phyloP scores from a whole-genome alignment of 2,888 invertebrate species.

The Diabrotica balteata region DNA sequence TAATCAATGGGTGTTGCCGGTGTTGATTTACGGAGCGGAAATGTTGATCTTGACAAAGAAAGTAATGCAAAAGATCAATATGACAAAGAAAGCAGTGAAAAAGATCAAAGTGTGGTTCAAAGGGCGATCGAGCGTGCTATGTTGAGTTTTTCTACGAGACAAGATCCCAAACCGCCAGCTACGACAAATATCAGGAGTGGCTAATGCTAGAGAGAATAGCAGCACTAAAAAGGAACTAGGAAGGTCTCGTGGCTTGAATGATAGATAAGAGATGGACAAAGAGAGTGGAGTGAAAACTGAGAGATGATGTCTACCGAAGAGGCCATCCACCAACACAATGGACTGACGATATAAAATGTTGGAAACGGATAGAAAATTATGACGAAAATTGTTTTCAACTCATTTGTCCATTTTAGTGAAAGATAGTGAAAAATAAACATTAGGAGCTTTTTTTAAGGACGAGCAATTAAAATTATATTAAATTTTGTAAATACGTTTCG shows the following conservation, averaged over 20 bases:
- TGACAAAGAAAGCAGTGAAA: neutral
- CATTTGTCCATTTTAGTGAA: too few species aligned
- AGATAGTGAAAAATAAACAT: too few species aligned
- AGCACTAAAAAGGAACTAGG: neutral
- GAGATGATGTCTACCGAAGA: neutral
- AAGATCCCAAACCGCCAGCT: neutral
- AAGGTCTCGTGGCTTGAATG: neutral
- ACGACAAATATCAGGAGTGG: too few species aligned
- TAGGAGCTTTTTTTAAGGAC: too few species aligned
- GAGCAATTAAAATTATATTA: too few species aligned
- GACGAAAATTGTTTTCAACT: too few species aligned
- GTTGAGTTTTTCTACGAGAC: neutral
- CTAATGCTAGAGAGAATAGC: neutral
- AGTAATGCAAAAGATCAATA: neutral
- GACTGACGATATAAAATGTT: neutral
- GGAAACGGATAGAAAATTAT: neutral
- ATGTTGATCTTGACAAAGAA: neutral
- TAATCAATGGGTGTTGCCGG: too few species aligned
- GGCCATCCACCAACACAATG: neutral
- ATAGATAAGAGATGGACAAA: neutral
- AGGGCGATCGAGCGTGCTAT: neutral
- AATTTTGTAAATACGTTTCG: too few species aligned
- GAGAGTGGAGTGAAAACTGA: neutral
- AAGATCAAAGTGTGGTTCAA: neutral
- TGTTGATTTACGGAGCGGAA: too few species aligned